These are phyloP conservation scores for Syngnathus rostellatus DNA, from an alignment of 2,797 vertebrate genomes.

Conservation along the genomic window DNA sequence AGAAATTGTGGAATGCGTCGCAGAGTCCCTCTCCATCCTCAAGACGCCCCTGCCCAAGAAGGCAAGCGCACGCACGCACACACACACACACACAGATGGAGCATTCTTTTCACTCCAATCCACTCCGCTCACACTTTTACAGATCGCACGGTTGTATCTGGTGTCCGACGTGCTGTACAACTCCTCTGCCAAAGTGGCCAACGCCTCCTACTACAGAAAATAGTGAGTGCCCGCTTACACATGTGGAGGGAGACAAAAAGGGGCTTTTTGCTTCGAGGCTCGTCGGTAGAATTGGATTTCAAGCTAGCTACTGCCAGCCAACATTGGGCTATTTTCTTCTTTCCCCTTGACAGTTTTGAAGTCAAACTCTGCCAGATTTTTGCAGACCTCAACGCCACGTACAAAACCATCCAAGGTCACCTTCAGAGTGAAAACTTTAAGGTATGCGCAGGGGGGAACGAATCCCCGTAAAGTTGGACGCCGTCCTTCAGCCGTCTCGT, in stretches of 20 bases:
- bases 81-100: too few species aligned
- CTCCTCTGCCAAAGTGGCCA: conserved; percentile 97
- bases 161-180: conserved; percentile 98
- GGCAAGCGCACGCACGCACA: conserved; percentile 44
- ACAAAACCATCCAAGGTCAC: conserved; percentile 96
- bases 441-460: conserved; percentile 57
- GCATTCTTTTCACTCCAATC: not conserved
- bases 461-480: too few species aligned
- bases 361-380: conserved; percentile 95
- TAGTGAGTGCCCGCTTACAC: conserved; percentile 75
- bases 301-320: too few species aligned
- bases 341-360: conserved; percentile 80
- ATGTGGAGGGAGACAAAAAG: not conserved
- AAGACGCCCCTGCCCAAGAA: conserved; percentile 98
- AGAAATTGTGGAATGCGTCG: conserved; percentile 95
- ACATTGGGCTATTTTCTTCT: not conserved
- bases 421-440: conserved; percentile 98
- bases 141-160: conserved; percentile 96
- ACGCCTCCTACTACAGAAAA: conserved; percentile 98
- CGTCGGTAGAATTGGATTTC: too few species aligned
- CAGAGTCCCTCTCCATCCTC: conserved; percentile 92
- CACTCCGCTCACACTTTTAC: conserved; percentile 25
- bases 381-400: conserved; percentile 93
- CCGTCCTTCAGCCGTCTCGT: not conserved
- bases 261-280: too few species aligned